phyloP scores from a whole-genome alignment of 2,888 invertebrate species.

The Sinohyriopsis cumingii region DNA sequence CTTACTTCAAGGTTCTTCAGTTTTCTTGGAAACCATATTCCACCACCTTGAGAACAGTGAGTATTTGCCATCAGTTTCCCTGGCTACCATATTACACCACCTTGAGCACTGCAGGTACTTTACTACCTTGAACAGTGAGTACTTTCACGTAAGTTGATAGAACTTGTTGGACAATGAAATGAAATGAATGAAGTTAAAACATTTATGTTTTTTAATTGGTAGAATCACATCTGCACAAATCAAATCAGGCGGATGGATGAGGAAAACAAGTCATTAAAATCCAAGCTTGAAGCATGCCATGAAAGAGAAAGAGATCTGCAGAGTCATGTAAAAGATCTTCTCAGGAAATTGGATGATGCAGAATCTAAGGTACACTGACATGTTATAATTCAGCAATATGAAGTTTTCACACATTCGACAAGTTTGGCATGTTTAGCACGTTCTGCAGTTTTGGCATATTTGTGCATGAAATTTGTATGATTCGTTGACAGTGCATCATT shows the following conservation, averaged over 20 bases:
- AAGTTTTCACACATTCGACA: background rate
- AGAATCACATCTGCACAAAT: conserved; percentile 76
- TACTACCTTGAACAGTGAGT: too few species aligned
- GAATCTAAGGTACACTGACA: conserved; percentile 74
- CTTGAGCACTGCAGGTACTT: too few species aligned
- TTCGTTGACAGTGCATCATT: background rate
- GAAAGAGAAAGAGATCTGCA: conserved; percentile 84
- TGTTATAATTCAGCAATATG: background rate
- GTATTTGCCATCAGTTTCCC: too few species aligned
- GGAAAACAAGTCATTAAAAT: conserved; percentile 87
- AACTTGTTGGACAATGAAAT: too few species aligned
- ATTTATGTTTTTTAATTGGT: conserved; percentile 7
- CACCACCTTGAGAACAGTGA: too few species aligned
- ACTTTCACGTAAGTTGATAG: too few species aligned
- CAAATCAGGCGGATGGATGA: conserved; percentile 88
- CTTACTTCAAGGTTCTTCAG: too few species aligned
- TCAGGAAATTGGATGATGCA: conserved; percentile 82
- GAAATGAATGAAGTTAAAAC: too few species aligned
- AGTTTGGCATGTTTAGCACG: background rate
- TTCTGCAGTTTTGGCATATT: background rate
- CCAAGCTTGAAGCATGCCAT: conserved; percentile 83
- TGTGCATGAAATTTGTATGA: background rate
- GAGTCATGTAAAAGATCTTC: conserved; percentile 86
- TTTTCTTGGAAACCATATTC: too few species aligned
- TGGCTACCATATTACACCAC: too few species aligned